phyloP scores from a whole-genome alignment of 2,113 vertebrate species.

The Bucco capensis region DNA sequence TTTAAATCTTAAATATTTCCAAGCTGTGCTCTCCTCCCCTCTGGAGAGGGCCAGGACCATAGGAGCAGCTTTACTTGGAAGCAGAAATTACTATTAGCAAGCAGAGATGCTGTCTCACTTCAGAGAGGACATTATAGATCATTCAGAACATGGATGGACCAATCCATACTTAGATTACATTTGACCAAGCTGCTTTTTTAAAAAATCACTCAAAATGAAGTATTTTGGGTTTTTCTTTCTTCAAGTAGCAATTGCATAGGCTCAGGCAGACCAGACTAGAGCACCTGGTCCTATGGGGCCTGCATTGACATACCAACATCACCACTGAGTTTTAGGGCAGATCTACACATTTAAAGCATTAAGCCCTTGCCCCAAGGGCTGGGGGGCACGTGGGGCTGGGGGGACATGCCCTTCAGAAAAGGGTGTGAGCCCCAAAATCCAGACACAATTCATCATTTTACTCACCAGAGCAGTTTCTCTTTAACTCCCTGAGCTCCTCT shows the following conservation, averaged over 20 bases:
- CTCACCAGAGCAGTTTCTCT: background rate
- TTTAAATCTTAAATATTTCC: background rate
- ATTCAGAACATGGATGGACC: background rate
- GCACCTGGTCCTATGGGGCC: background rate
- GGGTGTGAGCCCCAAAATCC: background rate
- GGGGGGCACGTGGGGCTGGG: fast-evolving
- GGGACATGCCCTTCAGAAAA: background rate
- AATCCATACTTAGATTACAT: background rate
- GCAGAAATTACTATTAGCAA: background rate
- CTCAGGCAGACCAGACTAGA: background rate
- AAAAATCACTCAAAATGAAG: background rate
- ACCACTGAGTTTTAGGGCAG: background rate
- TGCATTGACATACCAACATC: background rate
- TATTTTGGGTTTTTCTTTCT: background rate
- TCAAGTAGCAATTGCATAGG: background rate
- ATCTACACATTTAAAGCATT: background rate
- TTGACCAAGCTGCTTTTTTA: background rate
- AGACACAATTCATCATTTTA: background rate
- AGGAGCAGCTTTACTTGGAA: background rate
- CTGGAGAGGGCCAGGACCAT: background rate
- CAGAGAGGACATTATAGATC: fast-evolving
- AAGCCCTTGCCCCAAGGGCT: background rate
- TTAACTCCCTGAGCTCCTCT: background rate
- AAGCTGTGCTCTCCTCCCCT: background rate
- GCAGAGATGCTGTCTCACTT: background rate